A percentile compares a stretch with the other conserved stretches of the same genome.
These are phyloP conservation scores for Platycnemis pennipes DNA, from an alignment of 2,888 invertebrate genomes.

Conservation along the genomic window DNA sequence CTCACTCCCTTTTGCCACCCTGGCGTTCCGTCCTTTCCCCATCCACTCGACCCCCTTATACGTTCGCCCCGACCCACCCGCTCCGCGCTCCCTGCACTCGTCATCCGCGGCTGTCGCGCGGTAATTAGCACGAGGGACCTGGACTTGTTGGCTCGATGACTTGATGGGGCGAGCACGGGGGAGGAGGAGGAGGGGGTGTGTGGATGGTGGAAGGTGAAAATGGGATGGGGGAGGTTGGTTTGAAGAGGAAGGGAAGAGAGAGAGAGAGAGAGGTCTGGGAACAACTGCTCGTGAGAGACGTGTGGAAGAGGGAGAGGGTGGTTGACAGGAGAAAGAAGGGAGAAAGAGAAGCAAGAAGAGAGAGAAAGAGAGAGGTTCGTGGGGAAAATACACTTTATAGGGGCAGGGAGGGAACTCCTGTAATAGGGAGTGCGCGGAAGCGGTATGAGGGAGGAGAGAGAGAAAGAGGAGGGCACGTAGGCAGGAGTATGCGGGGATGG, in stretches of 20 bases:
- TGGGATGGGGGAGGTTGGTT: no score
- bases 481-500: background rate
- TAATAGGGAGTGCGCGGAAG: background rate
- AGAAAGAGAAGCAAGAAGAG: background rate
- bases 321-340: background rate
- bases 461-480: background rate
- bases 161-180: background rate
- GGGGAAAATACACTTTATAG: background rate
- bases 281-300: background rate
- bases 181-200: background rate
- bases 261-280: background rate
- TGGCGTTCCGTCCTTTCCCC: background rate
- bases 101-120: conserved; percentile 55
- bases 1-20: background rate
- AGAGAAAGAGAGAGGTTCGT: background rate
- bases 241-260: background rate
- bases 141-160: conserved; percentile 9
- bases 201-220: no score
- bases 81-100: background rate
- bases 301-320: background rate
- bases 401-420: no score
- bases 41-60: background rate
- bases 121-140: conserved; percentile 60
- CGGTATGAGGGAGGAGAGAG: background rate
- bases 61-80: background rate